These are phyloP conservation scores for Nerophis lumbriciformis DNA, from an alignment of 2,113 vertebrate species.

Conservation along the genomic window DNA sequence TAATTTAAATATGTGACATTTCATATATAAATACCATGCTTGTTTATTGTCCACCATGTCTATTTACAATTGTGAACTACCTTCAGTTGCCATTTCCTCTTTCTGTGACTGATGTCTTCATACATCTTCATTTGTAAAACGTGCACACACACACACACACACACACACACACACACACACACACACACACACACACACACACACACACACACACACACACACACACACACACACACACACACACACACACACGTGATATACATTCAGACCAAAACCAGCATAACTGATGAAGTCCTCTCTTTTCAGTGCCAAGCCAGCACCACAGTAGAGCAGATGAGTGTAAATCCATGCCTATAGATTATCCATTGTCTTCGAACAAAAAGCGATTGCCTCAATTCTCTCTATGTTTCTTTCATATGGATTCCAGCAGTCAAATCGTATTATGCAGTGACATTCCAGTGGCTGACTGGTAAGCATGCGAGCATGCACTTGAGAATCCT, in stretches of 20 bases:
- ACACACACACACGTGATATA: conserved; percentile 3
- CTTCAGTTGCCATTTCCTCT: conserved; percentile 20
- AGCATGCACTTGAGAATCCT: neutral
- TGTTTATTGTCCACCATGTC: neutral
- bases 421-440: conserved; percentile 47
- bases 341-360: conserved; percentile 63
- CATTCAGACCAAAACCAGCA: conserved; percentile 27
- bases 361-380: conserved; percentile 54
- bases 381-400: conserved; percentile 33
- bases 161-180: conserved; percentile 1
- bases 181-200: conserved; percentile 1
- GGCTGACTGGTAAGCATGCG: conserved; percentile 19
- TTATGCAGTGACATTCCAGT: conserved; percentile 28
- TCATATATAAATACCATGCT: neutral
- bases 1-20: neutral
- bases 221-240: neutral
- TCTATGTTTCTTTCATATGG: conserved; percentile 40
- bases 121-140: conserved; percentile 1
- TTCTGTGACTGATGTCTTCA: conserved; percentile 38
- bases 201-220: neutral
- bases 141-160: neutral
- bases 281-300: conserved; percentile 32
- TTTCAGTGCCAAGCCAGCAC: conserved; percentile 43
- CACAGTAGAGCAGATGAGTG: conserved; percentile 49
- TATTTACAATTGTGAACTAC: neutral